phyloP scores from a whole-genome alignment of 53 echinoderm and acorn worm species.

The Pentamera pediparva region DNA sequence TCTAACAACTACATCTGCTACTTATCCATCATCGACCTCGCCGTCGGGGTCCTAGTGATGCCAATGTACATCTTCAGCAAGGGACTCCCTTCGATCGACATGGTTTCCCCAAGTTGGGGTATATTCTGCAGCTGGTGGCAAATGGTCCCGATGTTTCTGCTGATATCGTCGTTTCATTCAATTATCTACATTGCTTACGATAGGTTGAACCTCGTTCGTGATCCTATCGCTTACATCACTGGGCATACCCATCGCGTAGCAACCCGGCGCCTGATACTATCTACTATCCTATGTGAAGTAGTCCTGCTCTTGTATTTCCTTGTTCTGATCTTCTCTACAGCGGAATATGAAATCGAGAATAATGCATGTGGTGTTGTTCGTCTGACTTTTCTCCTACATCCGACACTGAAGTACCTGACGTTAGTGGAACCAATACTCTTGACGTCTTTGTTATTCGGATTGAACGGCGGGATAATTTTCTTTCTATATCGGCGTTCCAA shows the following conservation, averaged over 20 bases:
- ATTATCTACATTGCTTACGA: conserved; percentile 10
- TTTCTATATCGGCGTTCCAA: no score
- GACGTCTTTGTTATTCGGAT: no score
- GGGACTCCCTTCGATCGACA: background rate
- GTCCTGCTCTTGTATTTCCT: background rate
- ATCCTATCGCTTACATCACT: background rate
- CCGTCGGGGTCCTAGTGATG: conserved; percentile 4
- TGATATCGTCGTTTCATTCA: conserved; percentile 6
- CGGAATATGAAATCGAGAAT: background rate
- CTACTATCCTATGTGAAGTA: background rate
- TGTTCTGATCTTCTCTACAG: background rate
- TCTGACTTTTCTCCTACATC: background rate
- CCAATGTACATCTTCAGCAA: conserved; percentile 1
- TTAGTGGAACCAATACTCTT: background rate
- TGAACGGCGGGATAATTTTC: no score
- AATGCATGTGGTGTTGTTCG: conserved; percentile 5
- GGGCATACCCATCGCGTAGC: background rate
- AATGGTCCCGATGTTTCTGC: background rate
- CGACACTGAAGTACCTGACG: conserved; percentile 3
- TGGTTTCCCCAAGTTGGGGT: background rate
- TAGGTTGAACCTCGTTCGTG: background rate
- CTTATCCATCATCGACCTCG: background rate
- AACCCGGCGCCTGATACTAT: background rate
- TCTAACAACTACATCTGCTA: background rate
- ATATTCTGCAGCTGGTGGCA: conserved; percentile 11